These are phyloP conservation scores for Tanypteryx hageni DNA, from an alignment of 2,888 invertebrate species.

Conservation along the genomic window DNA sequence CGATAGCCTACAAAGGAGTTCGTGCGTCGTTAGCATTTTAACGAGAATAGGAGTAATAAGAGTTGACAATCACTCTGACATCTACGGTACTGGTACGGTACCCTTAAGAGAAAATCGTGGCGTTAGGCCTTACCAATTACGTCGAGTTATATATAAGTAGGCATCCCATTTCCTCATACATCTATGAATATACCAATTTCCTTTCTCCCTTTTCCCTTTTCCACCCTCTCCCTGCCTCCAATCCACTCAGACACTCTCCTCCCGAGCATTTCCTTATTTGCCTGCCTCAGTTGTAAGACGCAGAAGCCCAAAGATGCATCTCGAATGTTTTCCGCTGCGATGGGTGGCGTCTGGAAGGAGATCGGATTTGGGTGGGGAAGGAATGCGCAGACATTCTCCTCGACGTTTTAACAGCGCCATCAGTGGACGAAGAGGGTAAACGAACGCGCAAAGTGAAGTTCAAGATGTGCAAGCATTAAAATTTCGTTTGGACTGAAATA, in stretches of 20 bases:
- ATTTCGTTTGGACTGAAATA: too few relatives aligned
- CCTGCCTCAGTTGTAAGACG: background rate
- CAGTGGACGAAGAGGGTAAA: background rate
- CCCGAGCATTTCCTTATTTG: background rate
- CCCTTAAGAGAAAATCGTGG: too few relatives aligned
- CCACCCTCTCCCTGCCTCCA: background rate
- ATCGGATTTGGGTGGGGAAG: background rate
- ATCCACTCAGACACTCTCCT: background rate
- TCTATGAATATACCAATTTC: background rate
- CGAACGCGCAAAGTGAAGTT: too few relatives aligned
- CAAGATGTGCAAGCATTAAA: too few relatives aligned
- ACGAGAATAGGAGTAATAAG: too few relatives aligned
- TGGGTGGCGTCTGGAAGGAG: slow-evolving; percentile 7
- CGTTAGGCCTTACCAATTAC: too few relatives aligned
- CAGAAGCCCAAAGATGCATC: background rate
- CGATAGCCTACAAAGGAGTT: too few relatives aligned
- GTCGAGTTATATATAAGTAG: too few relatives aligned
- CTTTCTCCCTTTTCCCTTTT: background rate
- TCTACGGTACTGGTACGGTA: too few relatives aligned
- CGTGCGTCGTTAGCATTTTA: too few relatives aligned
- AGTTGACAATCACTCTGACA: too few relatives aligned
- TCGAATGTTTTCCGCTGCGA: background rate
- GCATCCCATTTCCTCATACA: too few relatives aligned
- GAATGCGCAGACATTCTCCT: background rate
- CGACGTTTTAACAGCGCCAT: background rate